Percentiles rank a stretch among this genome's conserved stretches.
Evolutionary conservation across 2,113 vertebrate species (phyloP).

Genomic region (Manacus vitellinus): DNA sequence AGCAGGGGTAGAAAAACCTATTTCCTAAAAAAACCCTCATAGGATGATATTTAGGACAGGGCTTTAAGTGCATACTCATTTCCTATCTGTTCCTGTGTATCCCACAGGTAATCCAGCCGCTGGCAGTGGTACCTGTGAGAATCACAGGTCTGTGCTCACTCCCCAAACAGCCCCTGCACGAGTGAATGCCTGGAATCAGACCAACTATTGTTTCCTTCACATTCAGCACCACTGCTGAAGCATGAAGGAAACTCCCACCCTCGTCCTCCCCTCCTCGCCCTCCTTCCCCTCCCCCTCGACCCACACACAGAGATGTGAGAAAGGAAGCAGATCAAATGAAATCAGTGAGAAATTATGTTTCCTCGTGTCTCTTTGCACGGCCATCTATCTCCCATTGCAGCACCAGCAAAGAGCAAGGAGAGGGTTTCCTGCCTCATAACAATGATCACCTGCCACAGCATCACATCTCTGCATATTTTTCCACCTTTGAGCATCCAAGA

Average conservation of each 20-base stretch:
- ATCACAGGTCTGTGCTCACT: neutral
- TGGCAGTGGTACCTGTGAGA: conserved; percentile 25
- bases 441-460: neutral
- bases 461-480: rapidly evolving
- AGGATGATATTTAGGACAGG: neutral
- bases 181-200: conserved; percentile 51
- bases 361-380: neutral
- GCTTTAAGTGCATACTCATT: neutral
- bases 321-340: conserved; percentile 13
- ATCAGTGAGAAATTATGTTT: conserved; percentile 11
- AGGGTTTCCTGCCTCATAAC: neutral
- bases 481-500: neutral
- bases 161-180: neutral
- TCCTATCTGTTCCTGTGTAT: rapidly evolving
- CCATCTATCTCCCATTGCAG: neutral
- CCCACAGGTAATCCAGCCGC: neutral
- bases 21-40: neutral
- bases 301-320: conserved; percentile 65
- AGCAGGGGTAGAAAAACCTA: neutral
- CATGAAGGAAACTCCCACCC: conserved; percentile 67
- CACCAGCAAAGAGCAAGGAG: neutral
- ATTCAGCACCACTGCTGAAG: conserved; percentile 69
- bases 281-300: conserved; percentile 37
- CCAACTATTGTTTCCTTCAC: conserved; percentile 58
- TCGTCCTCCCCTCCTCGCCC: conserved; percentile 27